Conservation (phyloP, 2,888 invertebrate genomes). For the Molorchus minor region DNA sequence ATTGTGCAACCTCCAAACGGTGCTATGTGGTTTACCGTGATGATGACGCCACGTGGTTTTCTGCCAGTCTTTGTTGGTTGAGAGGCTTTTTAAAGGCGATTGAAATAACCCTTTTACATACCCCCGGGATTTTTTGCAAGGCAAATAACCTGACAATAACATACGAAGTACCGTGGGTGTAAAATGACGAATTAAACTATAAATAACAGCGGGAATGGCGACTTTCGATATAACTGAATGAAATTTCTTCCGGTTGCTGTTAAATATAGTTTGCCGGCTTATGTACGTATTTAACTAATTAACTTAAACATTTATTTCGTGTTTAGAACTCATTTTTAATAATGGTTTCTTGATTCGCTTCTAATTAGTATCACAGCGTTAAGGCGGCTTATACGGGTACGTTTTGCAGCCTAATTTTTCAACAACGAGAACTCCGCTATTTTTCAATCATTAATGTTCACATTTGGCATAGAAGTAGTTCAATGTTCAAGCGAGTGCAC, state of each 20-base stretch:
- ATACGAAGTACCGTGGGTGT: too few species aligned
- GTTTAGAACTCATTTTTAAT: neutral
- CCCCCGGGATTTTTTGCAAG: too few species aligned
- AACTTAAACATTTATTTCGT: neutral
- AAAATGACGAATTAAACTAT: neutral
- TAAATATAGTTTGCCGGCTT: neutral
- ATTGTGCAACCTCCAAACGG: slow-evolving; percentile 54
- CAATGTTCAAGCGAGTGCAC: too few species aligned
- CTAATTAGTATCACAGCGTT: neutral
- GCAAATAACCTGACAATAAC: too few species aligned
- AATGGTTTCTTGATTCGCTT: neutral
- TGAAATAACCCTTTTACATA: too few species aligned
- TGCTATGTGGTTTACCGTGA: too few species aligned
- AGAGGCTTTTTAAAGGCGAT: too few species aligned
- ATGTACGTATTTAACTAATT: neutral
- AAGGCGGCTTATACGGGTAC: neutral
- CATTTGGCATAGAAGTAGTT: too few species aligned
- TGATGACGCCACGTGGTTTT: too few species aligned
- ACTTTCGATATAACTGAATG: neutral
- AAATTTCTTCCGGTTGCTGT: neutral
- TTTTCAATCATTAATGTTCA: too few species aligned
- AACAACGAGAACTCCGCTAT: too few species aligned
- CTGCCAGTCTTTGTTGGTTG: too few species aligned
- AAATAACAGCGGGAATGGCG: neutral
- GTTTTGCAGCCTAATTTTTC: neutral